These are phyloP conservation scores for Gymnocypris eckloni DNA, from an alignment of 2,797 vertebrate species.

Conservation along the genomic window DNA sequence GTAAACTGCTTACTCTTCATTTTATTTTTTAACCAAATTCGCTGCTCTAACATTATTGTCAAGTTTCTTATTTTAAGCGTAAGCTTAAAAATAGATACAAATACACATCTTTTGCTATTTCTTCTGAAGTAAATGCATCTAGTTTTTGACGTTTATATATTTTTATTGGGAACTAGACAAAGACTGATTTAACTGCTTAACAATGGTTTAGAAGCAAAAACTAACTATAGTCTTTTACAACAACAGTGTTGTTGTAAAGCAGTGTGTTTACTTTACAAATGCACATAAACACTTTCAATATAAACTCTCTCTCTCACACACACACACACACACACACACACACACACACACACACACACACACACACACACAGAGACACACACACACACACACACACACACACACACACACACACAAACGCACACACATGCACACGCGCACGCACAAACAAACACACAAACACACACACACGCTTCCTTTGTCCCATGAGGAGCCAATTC, in stretches of 20 bases:
- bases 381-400: neutral
- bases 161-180: neutral
- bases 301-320: slow-evolving; percentile 25
- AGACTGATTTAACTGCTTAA: neutral
- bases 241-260: slow-evolving; percentile 67
- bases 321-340: no score
- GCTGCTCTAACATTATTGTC: neutral
- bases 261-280: slow-evolving; percentile 67
- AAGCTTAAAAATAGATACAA: neutral
- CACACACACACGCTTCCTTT: slow-evolving; percentile 49
- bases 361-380: neutral
- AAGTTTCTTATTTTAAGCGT: neutral
- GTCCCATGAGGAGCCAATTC: slow-evolving; percentile 64
- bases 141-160: neutral
- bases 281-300: slow-evolving; percentile 20
- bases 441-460: no score
- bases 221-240: slow-evolving; percentile 44
- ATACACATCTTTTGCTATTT: neutral
- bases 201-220: neutral
- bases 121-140: neutral
- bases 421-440: no score
- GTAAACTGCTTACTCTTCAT: neutral
- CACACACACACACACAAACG: no score
- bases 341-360: neutral
- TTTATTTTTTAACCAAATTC: neutral